Conservation (phyloP, 2,797 vertebrate species). For the Anisognathus igniventris region DNA sequence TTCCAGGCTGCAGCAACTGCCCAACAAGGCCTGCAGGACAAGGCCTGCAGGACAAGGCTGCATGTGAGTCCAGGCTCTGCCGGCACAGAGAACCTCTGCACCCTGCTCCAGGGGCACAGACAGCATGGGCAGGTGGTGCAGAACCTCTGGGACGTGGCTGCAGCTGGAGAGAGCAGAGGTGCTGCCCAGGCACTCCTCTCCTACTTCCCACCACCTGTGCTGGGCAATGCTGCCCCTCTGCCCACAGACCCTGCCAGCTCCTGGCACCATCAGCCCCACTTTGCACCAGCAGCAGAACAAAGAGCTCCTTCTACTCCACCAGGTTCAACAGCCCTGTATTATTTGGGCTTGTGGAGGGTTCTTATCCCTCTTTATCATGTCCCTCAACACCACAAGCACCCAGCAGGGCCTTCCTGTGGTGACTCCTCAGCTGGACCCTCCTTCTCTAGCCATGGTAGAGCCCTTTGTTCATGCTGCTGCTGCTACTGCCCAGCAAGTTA, state of each 20-base stretch:
- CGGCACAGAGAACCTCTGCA: not conserved
- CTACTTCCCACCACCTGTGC: not conserved
- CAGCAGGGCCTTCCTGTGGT: not conserved
- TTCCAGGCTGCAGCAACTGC: not conserved
- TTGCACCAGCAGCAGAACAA: accelerated
- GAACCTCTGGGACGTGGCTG: accelerated
- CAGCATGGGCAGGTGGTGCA: accelerated
- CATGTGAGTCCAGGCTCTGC: accelerated
- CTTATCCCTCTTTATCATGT: not conserved
- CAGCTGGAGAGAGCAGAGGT: not conserved
- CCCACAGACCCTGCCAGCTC: not conserved
- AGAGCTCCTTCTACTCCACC: not conserved
- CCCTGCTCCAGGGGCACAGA: not conserved
- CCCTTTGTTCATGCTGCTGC: not conserved
- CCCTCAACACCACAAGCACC: not conserved
- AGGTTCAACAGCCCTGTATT: not conserved
- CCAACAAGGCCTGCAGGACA: accelerated
- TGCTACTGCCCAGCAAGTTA: not conserved
- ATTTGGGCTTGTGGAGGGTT: not conserved
- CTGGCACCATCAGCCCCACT: not conserved
- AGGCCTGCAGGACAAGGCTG: not conserved
- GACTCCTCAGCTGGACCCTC: not conserved
- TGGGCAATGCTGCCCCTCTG: not conserved
- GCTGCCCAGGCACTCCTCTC: not conserved
- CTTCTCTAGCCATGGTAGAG: not conserved